Conservation (phyloP, 2,113 vertebrate genomes). For the Cyphotilapia sp. region DNA sequence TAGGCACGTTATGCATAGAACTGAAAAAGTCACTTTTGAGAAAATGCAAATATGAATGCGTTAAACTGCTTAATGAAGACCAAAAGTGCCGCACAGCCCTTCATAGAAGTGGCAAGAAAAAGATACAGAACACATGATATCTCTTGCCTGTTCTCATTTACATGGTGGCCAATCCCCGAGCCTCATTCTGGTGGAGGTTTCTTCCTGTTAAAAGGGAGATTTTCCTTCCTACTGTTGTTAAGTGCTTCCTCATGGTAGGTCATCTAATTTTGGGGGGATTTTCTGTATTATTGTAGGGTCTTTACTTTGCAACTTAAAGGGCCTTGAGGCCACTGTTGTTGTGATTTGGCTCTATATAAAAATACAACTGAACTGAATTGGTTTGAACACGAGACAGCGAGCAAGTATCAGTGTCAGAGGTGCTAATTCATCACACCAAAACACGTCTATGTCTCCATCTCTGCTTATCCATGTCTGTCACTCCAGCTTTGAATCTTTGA, state of each 20-base stretch:
- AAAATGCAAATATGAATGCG: not conserved
- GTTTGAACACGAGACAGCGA: not conserved
- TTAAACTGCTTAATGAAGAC: not conserved
- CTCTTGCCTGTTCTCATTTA: not conserved
- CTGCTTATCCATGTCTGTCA: not conserved
- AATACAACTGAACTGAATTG: accelerated
- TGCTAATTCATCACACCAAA: not conserved
- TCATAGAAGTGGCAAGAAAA: not conserved
- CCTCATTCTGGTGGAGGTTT: not conserved
- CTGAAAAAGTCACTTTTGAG: not conserved
- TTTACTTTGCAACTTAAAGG: not conserved
- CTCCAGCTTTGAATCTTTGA: not conserved
- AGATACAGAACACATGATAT: not conserved
- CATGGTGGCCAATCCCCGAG: not conserved
- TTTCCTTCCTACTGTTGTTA: not conserved
- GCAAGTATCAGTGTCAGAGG: not conserved
- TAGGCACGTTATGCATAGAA: not conserved
- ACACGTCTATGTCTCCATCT: not conserved
- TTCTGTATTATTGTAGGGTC: not conserved
- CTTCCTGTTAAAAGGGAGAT: not conserved
- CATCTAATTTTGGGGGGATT: not conserved
- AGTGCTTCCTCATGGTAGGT: not conserved
- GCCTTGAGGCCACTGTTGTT: not conserved
- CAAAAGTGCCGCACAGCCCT: not conserved
- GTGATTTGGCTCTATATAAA: not conserved